Evolutionary conservation across 2,888 invertebrate species (phyloP), one percentile per base, ranked within the genome.

Genomic region (Phaonia tiefii): DNA sequence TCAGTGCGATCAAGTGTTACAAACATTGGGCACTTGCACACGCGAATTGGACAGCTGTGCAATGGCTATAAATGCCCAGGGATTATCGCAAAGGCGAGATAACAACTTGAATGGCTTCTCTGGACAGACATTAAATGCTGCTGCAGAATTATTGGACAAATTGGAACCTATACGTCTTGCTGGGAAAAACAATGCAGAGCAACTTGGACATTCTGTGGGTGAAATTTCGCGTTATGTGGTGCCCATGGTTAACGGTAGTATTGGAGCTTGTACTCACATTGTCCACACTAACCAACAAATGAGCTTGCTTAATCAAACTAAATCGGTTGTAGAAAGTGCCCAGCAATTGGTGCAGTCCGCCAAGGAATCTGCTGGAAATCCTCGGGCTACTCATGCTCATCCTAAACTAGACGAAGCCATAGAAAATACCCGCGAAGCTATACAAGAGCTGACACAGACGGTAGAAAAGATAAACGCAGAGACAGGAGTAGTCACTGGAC

Each of bases 291-390:
- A 94, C 87, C 95, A 96, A 85, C 99, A 99, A 91, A 95, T 95
- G 89, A 93, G 94, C 60, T 91, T 99, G 71, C 92, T 99, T 80
- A 97, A 98, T 88, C 97, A 98, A 91, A 94, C 97, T 1, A 96
- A 99, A 89, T 98, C 99, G 0, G 98, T 99, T 70, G 94, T 97
- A 0, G 99, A 99, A 92, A 96, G 97, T n/a, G 95, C 96, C 1
- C 92, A 97, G 4, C 96, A 97, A 86, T 92, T 98, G 80, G 93
- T 98, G 63, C 95, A 95, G 84, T 94, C 96, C 0, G 94, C 96
- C 1, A 97, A 97, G 88, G 96, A 97, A 86, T 94, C 96, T 0
- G 98, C 96, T 0, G 99, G 99, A 2, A 99, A 99, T 92, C 96
- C 97, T 0, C 95, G 96, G 91, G 98, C 98, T 0, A 91, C 93